phyloP scores from a whole-genome alignment of 2,888 invertebrate species.

The Drosophila ustulata region DNA sequence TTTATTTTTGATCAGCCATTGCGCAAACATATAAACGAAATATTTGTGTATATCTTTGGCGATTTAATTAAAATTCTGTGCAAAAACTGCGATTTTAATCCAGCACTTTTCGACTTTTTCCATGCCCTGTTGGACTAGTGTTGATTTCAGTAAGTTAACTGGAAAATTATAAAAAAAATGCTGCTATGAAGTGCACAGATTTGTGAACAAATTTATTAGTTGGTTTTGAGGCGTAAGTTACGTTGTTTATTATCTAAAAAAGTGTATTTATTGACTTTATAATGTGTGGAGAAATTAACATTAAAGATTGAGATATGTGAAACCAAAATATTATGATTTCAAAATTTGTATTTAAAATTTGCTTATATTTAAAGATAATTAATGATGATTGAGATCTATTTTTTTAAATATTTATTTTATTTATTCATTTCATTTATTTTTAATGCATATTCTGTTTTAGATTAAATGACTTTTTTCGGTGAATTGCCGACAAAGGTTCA shows the following conservation, averaged over 20 bases:
- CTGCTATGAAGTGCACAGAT: slow-evolving; percentile 12
- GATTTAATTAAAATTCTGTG: slow-evolving; percentile 59
- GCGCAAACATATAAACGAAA: slow-evolving; percentile 15
- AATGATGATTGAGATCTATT: too few species aligned
- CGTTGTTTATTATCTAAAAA: not conserved
- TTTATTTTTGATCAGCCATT: slow-evolving; percentile 8
- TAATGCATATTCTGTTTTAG: too few species aligned
- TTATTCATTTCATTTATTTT: too few species aligned
- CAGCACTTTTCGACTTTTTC: slow-evolving; percentile 3
- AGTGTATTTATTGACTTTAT: too few species aligned
- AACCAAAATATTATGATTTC: too few species aligned
- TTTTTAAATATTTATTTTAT: too few species aligned
- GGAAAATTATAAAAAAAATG: slow-evolving; percentile 16
- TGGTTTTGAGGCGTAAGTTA: not conserved
- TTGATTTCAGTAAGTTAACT: slow-evolving; percentile 13
- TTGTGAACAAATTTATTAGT: slow-evolving; percentile 9
- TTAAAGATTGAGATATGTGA: too few species aligned
- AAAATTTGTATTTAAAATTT: too few species aligned
- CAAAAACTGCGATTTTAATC: slow-evolving; percentile 25
- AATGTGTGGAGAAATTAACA: too few species aligned
- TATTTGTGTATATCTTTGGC: slow-evolving; percentile 11
- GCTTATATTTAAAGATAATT: too few species aligned
- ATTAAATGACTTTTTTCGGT: too few species aligned
- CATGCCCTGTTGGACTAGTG: not conserved
- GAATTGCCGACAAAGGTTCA: not conserved